A percentile compares a stretch with the other conserved stretches of the same genome.
Evolutionary conservation across 64 coral and sea anemone genomes (phyloP).

Genomic region (Dendrophyllia cribrosa): DNA sequence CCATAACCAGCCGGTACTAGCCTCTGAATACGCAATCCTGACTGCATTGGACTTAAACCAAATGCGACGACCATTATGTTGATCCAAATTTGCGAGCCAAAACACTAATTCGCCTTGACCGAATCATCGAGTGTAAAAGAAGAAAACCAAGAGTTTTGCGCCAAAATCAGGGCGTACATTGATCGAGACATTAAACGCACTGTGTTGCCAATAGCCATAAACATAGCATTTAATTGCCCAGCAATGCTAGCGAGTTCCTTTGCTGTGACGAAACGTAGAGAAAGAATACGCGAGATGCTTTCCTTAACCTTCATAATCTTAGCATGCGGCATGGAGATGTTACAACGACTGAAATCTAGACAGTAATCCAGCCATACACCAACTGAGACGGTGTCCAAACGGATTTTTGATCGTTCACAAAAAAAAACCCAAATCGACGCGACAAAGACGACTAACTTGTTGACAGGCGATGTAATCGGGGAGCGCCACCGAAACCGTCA

Average conservation of each 20-base stretch:
- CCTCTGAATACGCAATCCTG: slow-evolving; percentile 58
- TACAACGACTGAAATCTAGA: slow-evolving; percentile 17
- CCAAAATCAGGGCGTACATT: slow-evolving; percentile 50
- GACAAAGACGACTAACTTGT: slow-evolving; percentile 47
- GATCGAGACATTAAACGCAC: slow-evolving; percentile 41
- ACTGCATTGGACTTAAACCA: slow-evolving; percentile 71
- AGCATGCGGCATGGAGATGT: slow-evolving; percentile 3
- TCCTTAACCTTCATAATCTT: slow-evolving; percentile 42
- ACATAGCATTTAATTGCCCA: slow-evolving; percentile 63
- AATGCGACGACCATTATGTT: slow-evolving; percentile 38
- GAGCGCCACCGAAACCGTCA: slow-evolving; percentile 53
- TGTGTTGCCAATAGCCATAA: slow-evolving; percentile 57
- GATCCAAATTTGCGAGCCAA: slow-evolving; percentile 59
- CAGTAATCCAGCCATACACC: slow-evolving; percentile 44
- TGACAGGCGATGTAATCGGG: not conserved
- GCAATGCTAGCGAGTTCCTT: slow-evolving; percentile 33
- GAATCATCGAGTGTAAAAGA: not conserved
- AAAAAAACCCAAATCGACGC: slow-evolving; percentile 40
- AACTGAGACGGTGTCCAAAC: slow-evolving; percentile 45
- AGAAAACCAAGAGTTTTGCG: slow-evolving; percentile 27
- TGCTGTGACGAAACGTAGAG: not conserved
- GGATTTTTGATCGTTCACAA: slow-evolving; percentile 51
- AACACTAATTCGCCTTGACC: slow-evolving; percentile 38
- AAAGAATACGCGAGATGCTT: slow-evolving; percentile 21
- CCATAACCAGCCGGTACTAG: slow-evolving; percentile 58